Evolutionary conservation across 2,113 vertebrate genomes (phyloP).

Genomic region (Athene noctua): DNA sequence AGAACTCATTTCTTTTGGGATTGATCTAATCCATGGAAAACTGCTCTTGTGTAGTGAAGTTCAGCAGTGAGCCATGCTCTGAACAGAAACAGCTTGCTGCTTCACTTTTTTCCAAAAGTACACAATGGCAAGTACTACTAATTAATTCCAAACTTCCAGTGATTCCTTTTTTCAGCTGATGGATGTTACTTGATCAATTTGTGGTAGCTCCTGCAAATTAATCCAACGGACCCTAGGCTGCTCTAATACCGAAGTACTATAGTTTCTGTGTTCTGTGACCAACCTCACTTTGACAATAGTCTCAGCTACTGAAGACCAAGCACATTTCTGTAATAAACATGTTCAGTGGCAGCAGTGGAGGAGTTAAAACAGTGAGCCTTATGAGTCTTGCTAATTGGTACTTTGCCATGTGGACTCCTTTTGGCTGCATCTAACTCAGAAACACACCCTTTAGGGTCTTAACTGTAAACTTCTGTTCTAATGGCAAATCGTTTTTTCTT

Average conservation of each 20-base stretch:
- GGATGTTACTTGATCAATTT: background rate
- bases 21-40: background rate
- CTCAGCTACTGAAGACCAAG: background rate
- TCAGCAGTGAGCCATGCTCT: background rate
- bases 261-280: background rate
- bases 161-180: background rate
- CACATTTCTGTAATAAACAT: background rate
- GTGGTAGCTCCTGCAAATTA: background rate
- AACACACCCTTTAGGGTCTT: background rate
- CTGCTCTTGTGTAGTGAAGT: background rate
- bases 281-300: background rate
- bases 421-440: background rate
- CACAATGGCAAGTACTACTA: background rate
- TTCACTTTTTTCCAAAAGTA: background rate
- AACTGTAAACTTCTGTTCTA: slow-evolving; percentile 29
- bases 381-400: background rate
- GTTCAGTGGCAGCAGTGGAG: background rate
- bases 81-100: background rate
- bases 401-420: background rate
- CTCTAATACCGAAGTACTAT: background rate
- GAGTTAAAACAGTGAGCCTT: background rate
- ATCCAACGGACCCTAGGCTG: background rate
- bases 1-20: background rate
- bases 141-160: background rate
- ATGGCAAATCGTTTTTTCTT: slow-evolving; percentile 58